Percentiles rank a stretch among this genome's conserved stretches.
phyloP scores from a whole-genome alignment of 1,140 invertebrate genomes.

The Caenorhabditis briggsae region DNA sequence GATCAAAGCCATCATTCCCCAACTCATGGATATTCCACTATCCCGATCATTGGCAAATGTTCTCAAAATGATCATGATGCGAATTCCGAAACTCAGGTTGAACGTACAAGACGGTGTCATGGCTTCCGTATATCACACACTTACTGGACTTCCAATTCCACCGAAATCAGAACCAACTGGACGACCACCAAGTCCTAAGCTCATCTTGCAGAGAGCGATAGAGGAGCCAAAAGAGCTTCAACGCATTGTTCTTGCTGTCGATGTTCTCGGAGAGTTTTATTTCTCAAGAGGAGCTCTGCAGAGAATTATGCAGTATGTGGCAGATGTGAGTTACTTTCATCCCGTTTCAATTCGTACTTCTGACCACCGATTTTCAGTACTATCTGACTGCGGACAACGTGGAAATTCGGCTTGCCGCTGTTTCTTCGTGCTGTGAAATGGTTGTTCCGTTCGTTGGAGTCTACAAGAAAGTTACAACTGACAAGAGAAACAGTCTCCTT shows the following conservation, averaged over 20 bases:
- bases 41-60: conserved; percentile 62
- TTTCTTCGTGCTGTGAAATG: conserved; percentile 90
- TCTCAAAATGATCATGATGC: conserved; percentile 87
- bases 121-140: conserved; percentile 66
- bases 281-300: conserved; percentile 84
- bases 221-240: conserved; percentile 13
- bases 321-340: conserved; percentile 66
- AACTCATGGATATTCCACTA: conserved; percentile 27
- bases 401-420: conserved; percentile 92
- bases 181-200: neutral
- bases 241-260: conserved; percentile 88
- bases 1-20: conserved; percentile 53
- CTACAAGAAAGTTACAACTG: conserved; percentile 72
- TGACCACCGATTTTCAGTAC: conserved; percentile 80
- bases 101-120: conserved; percentile 90
- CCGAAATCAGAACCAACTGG: conserved; percentile 18
- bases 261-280: conserved; percentile 94
- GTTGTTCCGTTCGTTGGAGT: conserved; percentile 85
- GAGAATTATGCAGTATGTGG: conserved; percentile 76
- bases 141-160: conserved; percentile 37
- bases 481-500: conserved; percentile 74
- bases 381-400: conserved; percentile 92
- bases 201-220: neutral
- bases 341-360: conserved; percentile 1
- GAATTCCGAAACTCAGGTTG: conserved; percentile 88